Evolutionary conservation across 2,888 invertebrate genomes (phyloP), one percentile per base, ranked within the genome.

Genomic region (Drosophila peninsularis): DNA sequence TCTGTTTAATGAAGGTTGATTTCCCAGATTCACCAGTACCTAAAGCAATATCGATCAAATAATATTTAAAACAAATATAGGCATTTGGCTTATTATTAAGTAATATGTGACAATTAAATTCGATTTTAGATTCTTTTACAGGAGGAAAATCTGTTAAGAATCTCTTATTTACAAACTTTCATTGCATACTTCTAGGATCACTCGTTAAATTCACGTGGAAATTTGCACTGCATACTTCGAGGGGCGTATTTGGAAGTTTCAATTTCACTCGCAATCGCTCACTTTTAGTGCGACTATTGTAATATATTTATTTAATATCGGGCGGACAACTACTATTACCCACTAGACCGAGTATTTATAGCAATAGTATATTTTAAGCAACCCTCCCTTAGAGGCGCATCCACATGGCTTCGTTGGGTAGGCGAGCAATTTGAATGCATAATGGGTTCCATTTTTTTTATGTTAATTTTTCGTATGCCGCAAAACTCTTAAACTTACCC

Each of bases 1-100:
- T 99, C 95, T 99, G 99, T 95, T 99, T 99, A 94, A 99, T 99
- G 94, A 99, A 99, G 79, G 99, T 99, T 87, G 99, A 99, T 94
- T 99, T 99, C 82, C 99, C 99, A 77, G 99, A 99, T 94, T 99
- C 99, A 93, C 99, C 99, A 94, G 99, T 93, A 63, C 93, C 93
- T 93, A 45, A 5, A 21, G 34, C n/a, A 24, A 17, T 0, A 30
- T 11, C 5, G 10, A 34, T 14, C 14, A 44, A 7, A 44, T 0
- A 44, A 14, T 21, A 3, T 6, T 42, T 7, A 21, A 14, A 19
- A 41, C 3, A 5, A 41, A 19, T 3, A 1, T 3, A 14, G 0
- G 5, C 4, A 19, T 19, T 11, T 21, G 6, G 14, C 7, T 7
- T 4, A 5, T 36, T 14, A 36, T 14, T 14, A 36, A 13, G 4